A percentile compares a stretch with the other conserved stretches of the same genome.
Conservation (phyloP, 2,797 vertebrate species). For the Aplochiton taeniatus region DNA sequence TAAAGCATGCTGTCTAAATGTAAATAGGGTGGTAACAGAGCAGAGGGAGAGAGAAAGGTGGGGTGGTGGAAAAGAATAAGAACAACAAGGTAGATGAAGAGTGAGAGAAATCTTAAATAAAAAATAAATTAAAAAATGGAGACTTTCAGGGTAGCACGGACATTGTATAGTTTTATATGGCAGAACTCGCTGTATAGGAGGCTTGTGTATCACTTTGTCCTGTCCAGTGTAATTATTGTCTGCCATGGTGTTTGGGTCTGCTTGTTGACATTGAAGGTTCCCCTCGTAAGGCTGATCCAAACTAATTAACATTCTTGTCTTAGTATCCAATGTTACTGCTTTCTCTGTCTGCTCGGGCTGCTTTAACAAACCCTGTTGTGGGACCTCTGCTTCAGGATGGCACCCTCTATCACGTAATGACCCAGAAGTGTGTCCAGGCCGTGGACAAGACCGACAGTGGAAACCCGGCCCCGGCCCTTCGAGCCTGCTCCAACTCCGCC, state of each 20-base stretch:
- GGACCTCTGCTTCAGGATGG: slow-evolving; percentile 78
- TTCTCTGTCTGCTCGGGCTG: too few relatives aligned
- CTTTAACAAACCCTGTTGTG: too few relatives aligned
- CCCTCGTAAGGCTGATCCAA: too few relatives aligned
- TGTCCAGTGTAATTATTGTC: too few relatives aligned
- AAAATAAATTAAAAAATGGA: slow-evolving; percentile 5
- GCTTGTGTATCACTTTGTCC: too few relatives aligned
- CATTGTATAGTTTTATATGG: background rate
- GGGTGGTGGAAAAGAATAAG: background rate
- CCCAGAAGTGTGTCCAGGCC: slow-evolving; percentile 87
- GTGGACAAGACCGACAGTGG: slow-evolving; percentile 65
- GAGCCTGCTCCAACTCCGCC: slow-evolving; percentile 75
- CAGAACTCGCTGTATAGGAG: background rate
- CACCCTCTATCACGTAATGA: slow-evolving; percentile 80
- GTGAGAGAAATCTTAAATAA: background rate
- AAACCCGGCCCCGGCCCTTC: slow-evolving; percentile 79
- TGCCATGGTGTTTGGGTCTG: background rate
- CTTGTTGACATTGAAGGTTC: background rate
- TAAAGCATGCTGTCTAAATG: slow-evolving; percentile 46
- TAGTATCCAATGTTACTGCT: background rate
- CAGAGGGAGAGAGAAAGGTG: background rate
- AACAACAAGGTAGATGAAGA: background rate
- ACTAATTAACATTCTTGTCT: too few relatives aligned
- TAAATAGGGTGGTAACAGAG: slow-evolving; percentile 35
- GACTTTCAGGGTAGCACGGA: background rate